Evolutionary conservation across 2,113 vertebrate species (phyloP).

Genomic region (Edolisoma coerulescens): DNA sequence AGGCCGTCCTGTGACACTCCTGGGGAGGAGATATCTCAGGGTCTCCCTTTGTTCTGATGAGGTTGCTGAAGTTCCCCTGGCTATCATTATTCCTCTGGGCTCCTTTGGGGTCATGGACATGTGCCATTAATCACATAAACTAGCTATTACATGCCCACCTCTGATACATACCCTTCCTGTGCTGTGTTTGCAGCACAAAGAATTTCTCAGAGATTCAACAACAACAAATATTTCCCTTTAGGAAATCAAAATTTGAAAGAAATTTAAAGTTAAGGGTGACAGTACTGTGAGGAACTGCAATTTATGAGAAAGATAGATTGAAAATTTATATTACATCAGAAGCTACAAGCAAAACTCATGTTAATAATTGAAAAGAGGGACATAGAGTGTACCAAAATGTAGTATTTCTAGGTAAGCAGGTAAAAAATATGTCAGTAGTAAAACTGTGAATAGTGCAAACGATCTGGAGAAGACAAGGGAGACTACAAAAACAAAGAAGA

Average conservation of each 20-base stretch:
- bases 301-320: not conserved
- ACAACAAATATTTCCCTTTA: not conserved
- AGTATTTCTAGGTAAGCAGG: not conserved
- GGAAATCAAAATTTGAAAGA: not conserved
- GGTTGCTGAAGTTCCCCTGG: rapidly evolving
- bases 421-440: not conserved
- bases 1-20: rapidly evolving
- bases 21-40: not conserved
- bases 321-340: not conserved
- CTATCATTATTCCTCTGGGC: not conserved
- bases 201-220: not conserved
- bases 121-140: not conserved
- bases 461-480: not conserved
- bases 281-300: not conserved
- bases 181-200: not conserved
- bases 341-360: not conserved
- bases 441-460: not conserved
- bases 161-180: not conserved
- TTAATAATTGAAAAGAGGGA: not conserved
- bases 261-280: not conserved
- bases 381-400: not conserved
- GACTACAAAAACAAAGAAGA: not conserved
- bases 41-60: not conserved
- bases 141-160: rapidly evolving
- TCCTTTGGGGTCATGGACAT: not conserved